phyloP scores from a whole-genome alignment of 2,113 vertebrate genomes.

The Cyanoramphus novaezelandiae region DNA sequence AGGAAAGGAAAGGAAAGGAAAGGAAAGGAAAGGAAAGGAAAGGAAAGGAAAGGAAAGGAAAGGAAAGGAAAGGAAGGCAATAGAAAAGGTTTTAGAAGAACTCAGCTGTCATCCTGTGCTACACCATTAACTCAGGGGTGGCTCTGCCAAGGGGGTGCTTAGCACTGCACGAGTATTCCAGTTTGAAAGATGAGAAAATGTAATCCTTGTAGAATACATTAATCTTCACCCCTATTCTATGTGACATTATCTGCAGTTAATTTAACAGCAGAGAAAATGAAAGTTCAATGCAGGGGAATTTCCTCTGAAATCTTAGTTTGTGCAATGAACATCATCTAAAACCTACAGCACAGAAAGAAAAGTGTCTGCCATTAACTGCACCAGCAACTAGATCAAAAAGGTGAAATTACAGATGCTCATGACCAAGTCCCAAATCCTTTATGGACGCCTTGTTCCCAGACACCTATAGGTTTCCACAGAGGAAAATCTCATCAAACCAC shows the following conservation, averaged over 20 bases:
- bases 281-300: neutral
- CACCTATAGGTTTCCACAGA: neutral
- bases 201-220: slow-evolving; percentile 34
- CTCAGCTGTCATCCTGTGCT: neutral
- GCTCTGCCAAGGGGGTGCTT: neutral
- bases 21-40: no score
- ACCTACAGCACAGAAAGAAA: neutral
- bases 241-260: slow-evolving; percentile 24
- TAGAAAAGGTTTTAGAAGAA: neutral
- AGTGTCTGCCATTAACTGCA: neutral
- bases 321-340: neutral
- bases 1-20: no score
- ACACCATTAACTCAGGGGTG: neutral
- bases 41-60: no score
- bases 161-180: neutral
- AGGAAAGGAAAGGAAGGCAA: neutral
- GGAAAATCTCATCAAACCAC: neutral
- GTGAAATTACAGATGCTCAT: neutral
- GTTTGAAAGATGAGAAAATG: slow-evolving; percentile 29
- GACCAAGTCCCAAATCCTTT: neutral
- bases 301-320: slow-evolving; percentile 4
- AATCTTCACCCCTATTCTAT: slow-evolving; percentile 18
- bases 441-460: neutral
- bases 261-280: slow-evolving; percentile 20
- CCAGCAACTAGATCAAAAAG: neutral